phyloP scores from a whole-genome alignment of 2,888 invertebrate species.

The Thera obeliscata region DNA sequence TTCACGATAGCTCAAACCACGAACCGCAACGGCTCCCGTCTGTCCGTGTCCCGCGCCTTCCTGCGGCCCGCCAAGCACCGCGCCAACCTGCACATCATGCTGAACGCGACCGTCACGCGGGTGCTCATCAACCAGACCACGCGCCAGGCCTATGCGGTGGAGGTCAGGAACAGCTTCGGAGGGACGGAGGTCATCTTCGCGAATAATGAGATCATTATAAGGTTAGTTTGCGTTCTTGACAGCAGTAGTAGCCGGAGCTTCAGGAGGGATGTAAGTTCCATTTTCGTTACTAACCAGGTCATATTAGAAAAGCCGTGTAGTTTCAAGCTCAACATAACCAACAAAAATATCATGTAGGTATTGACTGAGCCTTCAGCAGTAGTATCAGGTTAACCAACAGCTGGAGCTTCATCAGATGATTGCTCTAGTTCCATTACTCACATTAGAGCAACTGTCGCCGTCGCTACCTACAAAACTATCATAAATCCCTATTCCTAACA shows the following conservation, averaged over 20 bases:
- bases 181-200: slow-evolving; percentile 85
- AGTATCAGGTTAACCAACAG: too few species aligned
- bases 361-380: too few species aligned
- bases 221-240: slow-evolving; percentile 63
- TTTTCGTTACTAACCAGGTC: neutral
- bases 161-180: slow-evolving; percentile 85
- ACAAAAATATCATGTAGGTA: too few species aligned
- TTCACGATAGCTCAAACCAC: slow-evolving; percentile 96
- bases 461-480: too few species aligned
- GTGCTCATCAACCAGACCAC: slow-evolving; percentile 90
- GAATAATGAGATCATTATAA: slow-evolving; percentile 87
- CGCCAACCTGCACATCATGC: slow-evolving; percentile 91
- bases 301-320: neutral
- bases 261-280: too few species aligned
- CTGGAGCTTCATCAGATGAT: too few species aligned
- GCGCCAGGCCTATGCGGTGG: slow-evolving; percentile 91
- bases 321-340: too few species aligned
- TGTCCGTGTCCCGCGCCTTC: slow-evolving; percentile 92
- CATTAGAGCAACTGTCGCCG: too few species aligned
- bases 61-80: slow-evolving; percentile 90
- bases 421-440: too few species aligned
- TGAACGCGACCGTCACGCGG: slow-evolving; percentile 91
- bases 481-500: too few species aligned
- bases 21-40: slow-evolving; percentile 92
- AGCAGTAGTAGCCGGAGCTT: neutral